Conservation (phyloP, 2,888 invertebrate genomes). For the Seira ritae region DNA sequence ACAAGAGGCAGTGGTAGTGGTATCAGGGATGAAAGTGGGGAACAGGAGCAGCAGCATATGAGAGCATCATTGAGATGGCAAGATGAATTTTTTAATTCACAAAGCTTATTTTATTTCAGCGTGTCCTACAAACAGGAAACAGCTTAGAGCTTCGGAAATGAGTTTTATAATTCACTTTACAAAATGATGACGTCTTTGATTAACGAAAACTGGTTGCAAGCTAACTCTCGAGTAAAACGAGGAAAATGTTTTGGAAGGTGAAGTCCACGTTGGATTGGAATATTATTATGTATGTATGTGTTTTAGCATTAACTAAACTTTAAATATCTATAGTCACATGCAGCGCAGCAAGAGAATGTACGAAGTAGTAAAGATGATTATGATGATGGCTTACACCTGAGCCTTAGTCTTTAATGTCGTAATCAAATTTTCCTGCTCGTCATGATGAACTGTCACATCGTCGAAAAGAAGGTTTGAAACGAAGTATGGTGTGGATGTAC, state of each 20-base stretch:
- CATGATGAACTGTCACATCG: slow-evolving; percentile 59
- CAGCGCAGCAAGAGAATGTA: too few relatives aligned
- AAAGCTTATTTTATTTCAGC: slow-evolving; percentile 4
- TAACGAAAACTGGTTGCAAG: slow-evolving; percentile 6
- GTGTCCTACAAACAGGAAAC: slow-evolving; percentile 36
- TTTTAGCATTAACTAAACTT: too few relatives aligned
- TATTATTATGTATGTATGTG: too few relatives aligned
- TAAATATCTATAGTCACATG: too few relatives aligned
- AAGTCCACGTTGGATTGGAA: too few relatives aligned
- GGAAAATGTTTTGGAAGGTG: not conserved
- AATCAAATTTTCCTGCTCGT: slow-evolving; percentile 59
- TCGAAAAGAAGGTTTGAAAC: slow-evolving; percentile 24
- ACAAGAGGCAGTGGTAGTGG: not conserved
- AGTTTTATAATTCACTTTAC: slow-evolving; percentile 63
- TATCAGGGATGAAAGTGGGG: not conserved
- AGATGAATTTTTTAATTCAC: not conserved
- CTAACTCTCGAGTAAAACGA: not conserved
- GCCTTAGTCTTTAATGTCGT: slow-evolving; percentile 56
- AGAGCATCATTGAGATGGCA: not conserved
- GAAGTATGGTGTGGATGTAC: not conserved
- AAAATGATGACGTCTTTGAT: slow-evolving; percentile 31
- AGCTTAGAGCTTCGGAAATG: slow-evolving; percentile 57
- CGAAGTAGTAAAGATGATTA: slow-evolving; percentile 24
- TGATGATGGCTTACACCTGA: slow-evolving; percentile 54
- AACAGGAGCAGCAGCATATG: not conserved